Evolutionary conservation across 2,888 invertebrate genomes (phyloP).

Genomic region (Nematopogon swammerdamellus): DNA sequence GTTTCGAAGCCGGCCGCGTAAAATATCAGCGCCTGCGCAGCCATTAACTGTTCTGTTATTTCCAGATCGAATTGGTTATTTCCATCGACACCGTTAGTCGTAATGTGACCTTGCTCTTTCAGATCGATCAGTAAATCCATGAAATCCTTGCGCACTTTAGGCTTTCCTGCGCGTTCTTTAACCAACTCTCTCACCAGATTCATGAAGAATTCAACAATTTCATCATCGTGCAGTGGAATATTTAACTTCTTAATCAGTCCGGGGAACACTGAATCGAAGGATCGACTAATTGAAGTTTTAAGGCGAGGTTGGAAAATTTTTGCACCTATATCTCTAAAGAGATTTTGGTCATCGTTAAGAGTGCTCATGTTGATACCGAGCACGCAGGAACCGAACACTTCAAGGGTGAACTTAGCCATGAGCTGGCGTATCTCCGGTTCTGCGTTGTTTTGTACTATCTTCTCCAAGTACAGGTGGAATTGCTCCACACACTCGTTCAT

Average conservation of each 20-base stretch:
- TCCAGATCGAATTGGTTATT: constrained; percentile 11
- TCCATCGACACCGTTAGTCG: constrained; percentile 3
- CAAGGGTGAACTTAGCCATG: constrained; percentile 7
- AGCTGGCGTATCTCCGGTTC: constrained; percentile 1
- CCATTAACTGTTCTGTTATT: constrained; percentile 24
- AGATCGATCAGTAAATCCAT: constrained; percentile 8
- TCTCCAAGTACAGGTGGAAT: constrained; percentile 17
- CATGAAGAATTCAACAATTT: constrained; percentile 9
- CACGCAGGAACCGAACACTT: constrained; percentile 4
- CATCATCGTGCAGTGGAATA: background rate
- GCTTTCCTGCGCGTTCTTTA: constrained; percentile 7
- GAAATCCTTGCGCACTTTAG: constrained; percentile 6
- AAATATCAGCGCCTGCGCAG: constrained; percentile 37
- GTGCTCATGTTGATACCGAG: constrained; percentile 6
- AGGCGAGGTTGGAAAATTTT: background rate
- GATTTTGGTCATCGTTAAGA: constrained; percentile 1
- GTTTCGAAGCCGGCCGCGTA: constrained; percentile 43
- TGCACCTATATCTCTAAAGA: constrained; percentile 1
- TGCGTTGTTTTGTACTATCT: background rate
- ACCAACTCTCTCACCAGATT: constrained; percentile 8
- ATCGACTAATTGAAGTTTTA: background rate
- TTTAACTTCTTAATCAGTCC: background rate
- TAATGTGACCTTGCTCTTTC: constrained; percentile 7
- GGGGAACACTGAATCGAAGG: background rate
- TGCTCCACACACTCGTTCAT: constrained; percentile 20